Evolutionary conservation across 1,140 invertebrate genomes (phyloP).

Genomic region (Drosophila cardini): DNA sequence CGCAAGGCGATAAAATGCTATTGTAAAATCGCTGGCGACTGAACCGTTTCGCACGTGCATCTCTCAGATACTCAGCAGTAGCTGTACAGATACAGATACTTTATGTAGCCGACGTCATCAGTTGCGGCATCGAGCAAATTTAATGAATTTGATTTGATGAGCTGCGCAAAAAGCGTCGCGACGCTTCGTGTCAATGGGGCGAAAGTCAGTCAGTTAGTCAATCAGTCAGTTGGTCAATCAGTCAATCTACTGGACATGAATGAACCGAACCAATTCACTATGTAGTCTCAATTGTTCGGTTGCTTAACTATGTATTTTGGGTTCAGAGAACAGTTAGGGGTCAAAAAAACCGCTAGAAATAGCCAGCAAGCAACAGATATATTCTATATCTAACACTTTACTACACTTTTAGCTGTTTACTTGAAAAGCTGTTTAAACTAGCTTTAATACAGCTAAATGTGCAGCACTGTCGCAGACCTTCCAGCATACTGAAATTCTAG

Average conservation of each 20-base stretch:
- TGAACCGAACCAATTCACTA: neutral
- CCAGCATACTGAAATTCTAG: neutral
- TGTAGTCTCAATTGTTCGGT: constrained; percentile 25
- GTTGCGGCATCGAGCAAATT: constrained; percentile 10
- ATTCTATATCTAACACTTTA: no score
- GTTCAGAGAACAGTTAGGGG: constrained; percentile 13
- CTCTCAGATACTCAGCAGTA: neutral
- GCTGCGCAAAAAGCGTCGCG: constrained; percentile 62
- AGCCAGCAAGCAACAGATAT: no score
- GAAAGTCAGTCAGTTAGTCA: constrained; percentile 4
- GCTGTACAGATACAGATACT: neutral
- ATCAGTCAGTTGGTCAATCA: neutral
- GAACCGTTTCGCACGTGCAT: constrained; percentile 36
- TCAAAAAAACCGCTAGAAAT: no score
- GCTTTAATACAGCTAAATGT: no score
- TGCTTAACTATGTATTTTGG: constrained; percentile 27
- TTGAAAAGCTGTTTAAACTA: no score
- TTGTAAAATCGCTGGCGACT: constrained; percentile 21
- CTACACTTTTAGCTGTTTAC: no score
- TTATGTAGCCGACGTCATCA: constrained; percentile 52
- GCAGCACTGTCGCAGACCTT: constrained; percentile 1
- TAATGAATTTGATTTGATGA: constrained; percentile 64
- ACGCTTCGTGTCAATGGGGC: constrained; percentile 42
- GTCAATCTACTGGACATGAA: neutral
- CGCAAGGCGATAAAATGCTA: constrained; percentile 28